Base-by-base conservation (phyloP, 2,888 invertebrate species). In the Torymus auratus region DNA sequence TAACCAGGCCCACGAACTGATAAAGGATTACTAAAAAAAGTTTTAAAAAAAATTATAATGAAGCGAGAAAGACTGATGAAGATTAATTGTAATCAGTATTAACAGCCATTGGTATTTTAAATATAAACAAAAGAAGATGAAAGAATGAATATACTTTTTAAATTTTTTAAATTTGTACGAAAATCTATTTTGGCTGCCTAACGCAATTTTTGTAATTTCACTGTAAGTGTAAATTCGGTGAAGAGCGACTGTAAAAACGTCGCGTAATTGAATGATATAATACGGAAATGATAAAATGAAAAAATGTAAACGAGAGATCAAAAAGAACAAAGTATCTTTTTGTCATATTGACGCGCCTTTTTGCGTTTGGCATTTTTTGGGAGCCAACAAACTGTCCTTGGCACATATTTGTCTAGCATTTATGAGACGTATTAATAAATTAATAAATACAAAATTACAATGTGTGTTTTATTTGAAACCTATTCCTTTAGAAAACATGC, bases 351-450 rank as follows among this genome's bases (percentile, higher is more conserved):
- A 84, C 81, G 83, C 80, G 81, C 81, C 81, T 83, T 83, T 82
- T 84, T 84, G 82, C 84, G 84, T 86, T 85, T 84, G 83, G 85
- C 80, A 82, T 83, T 85, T 86, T 86, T 86, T 79, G 87, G 87
- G 87, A 89, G 86, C 86, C 85, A 87, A 87, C 83, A 84, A 85
- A 86, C 85, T 88, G 86, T 89, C 86, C 85, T 86, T 89, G 88
- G 88, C 90, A 89, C 89, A 86, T 88, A 87, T 87, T 88, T 88
- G 88, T 90, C 86, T 88, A 89, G 87, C 86, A 88, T 89, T 89
- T 88, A 89, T 87, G 86, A 84, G 85, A 80, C 68, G 15, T 82
- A 86, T 84, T 84, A 87, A 87, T 88, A 87, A 87, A 88, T 82
- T 85, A 85, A 84, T 83, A 81, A 83, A 83, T 81, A 85, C 73